These are phyloP conservation scores for Enteromius mattozi DNA, from an alignment of 2,797 vertebrate genomes.

Conservation along the genomic window DNA sequence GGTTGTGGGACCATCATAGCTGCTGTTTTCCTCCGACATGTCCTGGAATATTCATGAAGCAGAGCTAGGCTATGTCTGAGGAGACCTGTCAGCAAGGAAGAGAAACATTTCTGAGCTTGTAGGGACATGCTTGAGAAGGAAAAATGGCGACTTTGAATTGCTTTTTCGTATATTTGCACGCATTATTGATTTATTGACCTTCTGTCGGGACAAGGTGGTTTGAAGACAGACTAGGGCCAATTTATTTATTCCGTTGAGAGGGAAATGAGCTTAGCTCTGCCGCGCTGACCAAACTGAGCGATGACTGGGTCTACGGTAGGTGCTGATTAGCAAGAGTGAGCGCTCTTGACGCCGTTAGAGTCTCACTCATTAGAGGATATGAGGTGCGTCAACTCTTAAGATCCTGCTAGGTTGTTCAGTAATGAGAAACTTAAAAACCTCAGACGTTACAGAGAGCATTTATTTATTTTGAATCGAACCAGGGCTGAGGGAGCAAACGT, in stretches of 20 bases:
- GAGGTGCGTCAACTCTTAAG: constrained; percentile 31
- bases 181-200: constrained; percentile 56
- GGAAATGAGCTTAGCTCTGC: constrained; percentile 49
- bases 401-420: constrained; percentile 30
- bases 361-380: constrained; percentile 51
- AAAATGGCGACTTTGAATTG: constrained; percentile 37
- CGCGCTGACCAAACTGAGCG: constrained; percentile 18
- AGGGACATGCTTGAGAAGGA: constrained; percentile 32
- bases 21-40: constrained; percentile 7
- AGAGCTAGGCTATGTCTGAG: neutral
- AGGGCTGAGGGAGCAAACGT: neutral
- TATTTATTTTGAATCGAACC: neutral
- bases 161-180: constrained; percentile 50
- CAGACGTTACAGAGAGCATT: neutral
- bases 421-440: neutral
- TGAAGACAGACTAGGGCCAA: constrained; percentile 41
- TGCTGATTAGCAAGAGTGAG: constrained; percentile 52
- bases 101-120: constrained; percentile 39
- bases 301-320: constrained; percentile 41
- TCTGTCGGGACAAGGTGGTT: constrained; percentile 41
- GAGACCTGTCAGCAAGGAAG: constrained; percentile 24
- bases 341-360: constrained; percentile 31
- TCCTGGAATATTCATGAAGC: constrained; percentile 37
- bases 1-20: neutral
- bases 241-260: constrained; percentile 44